Base-by-base conservation (phyloP, 2,888 invertebrate genomes). In the Drosophila paucipuncta region DNA sequence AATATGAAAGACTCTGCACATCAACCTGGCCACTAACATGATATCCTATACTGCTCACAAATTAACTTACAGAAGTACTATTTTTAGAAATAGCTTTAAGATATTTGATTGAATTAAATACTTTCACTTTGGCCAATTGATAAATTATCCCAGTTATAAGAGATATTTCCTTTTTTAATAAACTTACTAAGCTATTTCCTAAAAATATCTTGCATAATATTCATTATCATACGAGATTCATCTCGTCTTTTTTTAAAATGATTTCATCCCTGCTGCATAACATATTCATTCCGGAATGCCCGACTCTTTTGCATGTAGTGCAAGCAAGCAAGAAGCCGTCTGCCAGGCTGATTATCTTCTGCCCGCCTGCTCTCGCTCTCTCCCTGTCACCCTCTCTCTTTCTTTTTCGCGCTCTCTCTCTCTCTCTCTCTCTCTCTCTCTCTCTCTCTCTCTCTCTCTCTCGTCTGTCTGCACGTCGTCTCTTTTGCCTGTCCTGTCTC, bases 341-440 rank as follows among this genome's bases (percentile, higher is more conserved):
- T 89, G 72, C 64, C 57, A 39, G 68, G 41, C 73, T 89, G 81
- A 86, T 83, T 89, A 89, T 73, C 58, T 41, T 28, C 61, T 61
- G 54, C 73, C 54, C 41, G 49, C 52, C 30, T 31, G 10, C 55
- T 68, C 59, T 66, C 47, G 25, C 41, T 57, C 35, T 66, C 43
- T 39, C 58, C 58, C 63, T 31, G 57, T 59, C 58, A 28, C 53
- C 62, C 43, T 22, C 39, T 57, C 33, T 60, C 47, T 49, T 55
- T 43, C 58, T 31, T 54, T 60, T 47, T 30, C 25, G 0, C 57
- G 28, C 49, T 66, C 39, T 22, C 25, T 52, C 33, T 66, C 47
- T 55, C 55, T 31, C 53, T 65, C 57, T 47, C 33, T 33, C 28
- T 35, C 25, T 35, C 30, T 4, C n/a, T 22, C 30, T 54, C 47